Evolutionary conservation across 2,888 invertebrate genomes (phyloP), one percentile per base, ranked within the genome.

Genomic region (Chromoteleia sp.): DNA sequence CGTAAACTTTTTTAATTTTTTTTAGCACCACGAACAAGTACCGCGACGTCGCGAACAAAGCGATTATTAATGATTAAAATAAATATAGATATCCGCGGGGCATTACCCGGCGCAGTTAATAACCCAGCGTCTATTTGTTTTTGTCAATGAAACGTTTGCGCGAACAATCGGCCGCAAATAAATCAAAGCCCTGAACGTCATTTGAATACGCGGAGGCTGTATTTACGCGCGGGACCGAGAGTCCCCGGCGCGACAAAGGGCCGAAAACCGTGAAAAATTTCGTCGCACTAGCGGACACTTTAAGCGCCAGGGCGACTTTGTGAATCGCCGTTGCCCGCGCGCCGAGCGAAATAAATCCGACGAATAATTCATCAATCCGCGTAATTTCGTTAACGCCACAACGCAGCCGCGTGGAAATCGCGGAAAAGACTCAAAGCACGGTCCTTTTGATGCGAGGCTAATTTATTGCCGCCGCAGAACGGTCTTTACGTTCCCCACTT

Each of bases 31-130:
- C n/a, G 36, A 36, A 36, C 4, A 41, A 14, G 15, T 41, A 41
- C 14, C 41, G 36, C 36, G n/a, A 36, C 54, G 19, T 30, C 10
- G 45, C 2, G 36, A 5, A 17, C 56, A 29, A 63, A 41, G 61
- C 41, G 29, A 14, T 67, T 75, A 67, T 75, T 75, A 76, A 76
- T 59, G 52, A 76, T 68, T 61, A 8, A 76, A 76, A 76, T 43
- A 67, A 76, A 68, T 43, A 48, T 5, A 76, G 30, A 33, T 41
- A 61, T 19, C 29, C 8, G 21, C 25, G 17, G 15, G 50, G 29
- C 30, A 41, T 61, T 30, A 29, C 14, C 12, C 14, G 4, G 29
- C 2, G 48, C 36, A 43, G 67, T 67, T 75, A 58, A 75, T 52
- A 29, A 10, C 52, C 30, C 30, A 4, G 45, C 48, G 17, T 36